These are phyloP conservation scores for Rhopilema esculentum DNA, from an alignment of 30 jellyfish, hydroid and myxozoan genomes.

Conservation along the genomic window DNA sequence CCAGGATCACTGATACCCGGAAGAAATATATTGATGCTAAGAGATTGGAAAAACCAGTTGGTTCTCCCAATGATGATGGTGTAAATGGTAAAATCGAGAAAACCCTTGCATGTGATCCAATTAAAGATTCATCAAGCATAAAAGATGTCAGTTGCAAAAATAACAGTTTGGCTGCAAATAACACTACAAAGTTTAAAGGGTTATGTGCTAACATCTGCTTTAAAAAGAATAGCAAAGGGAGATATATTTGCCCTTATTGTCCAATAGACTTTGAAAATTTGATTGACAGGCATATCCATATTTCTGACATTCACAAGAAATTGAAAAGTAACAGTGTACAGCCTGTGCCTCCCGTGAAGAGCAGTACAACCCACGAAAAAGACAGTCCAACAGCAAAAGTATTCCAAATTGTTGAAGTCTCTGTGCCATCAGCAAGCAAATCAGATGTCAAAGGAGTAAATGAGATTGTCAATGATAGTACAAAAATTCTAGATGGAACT, in stretches of 20 bases:
- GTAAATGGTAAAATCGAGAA: not conserved
- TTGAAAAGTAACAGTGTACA: not conserved
- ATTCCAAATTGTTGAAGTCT: not conserved
- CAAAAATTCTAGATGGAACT: not conserved
- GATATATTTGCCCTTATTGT: constrained; percentile 32
- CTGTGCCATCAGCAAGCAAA: not conserved
- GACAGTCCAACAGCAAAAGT: not conserved
- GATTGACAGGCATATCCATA: constrained; percentile 44
- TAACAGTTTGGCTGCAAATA: not conserved
- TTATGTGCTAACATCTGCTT: not conserved
- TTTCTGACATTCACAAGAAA: constrained; percentile 12
- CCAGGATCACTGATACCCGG: not conserved
- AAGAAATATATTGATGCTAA: not conserved
- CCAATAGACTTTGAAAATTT: constrained; percentile 6
- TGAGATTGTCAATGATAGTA: not conserved
- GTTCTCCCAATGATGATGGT: not conserved
- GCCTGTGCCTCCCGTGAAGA: not conserved
- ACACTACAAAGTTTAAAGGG: not conserved
- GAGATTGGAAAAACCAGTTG: not conserved
- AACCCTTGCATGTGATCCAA: not conserved
- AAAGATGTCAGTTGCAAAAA: not conserved
- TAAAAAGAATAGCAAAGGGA: not conserved
- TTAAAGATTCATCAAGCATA: not conserved
- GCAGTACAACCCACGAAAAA: not conserved
- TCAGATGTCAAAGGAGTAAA: not conserved